These are phyloP conservation scores for Trogon melanurus DNA, from an alignment of 2,113 vertebrate genomes.

Conservation along the genomic window DNA sequence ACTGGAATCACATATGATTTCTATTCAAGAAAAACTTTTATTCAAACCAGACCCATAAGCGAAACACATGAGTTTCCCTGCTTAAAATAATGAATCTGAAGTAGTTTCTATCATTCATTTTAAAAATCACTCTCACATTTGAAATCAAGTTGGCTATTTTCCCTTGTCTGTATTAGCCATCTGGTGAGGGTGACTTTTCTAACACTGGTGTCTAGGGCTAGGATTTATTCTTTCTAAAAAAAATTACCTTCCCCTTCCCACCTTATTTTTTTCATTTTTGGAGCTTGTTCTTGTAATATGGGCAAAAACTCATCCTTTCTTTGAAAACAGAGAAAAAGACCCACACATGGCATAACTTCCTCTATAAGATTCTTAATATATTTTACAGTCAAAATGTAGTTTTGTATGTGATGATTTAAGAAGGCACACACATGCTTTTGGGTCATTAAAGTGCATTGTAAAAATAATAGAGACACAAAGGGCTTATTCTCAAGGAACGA, in stretches of 20 bases:
- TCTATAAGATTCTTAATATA: constrained; percentile 67
- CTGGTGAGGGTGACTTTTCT: constrained; percentile 68
- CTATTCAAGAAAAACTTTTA: constrained; percentile 80
- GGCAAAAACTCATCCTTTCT: constrained; percentile 33
- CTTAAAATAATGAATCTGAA: constrained; percentile 78
- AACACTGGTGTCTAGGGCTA: constrained; percentile 41
- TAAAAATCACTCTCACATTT: constrained; percentile 77
- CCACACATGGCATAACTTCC: constrained; percentile 60
- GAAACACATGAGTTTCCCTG: constrained; percentile 74
- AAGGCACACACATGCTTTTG: constrained; percentile 57
- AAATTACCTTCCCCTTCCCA: constrained; percentile 19
- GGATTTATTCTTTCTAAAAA: constrained; percentile 20
- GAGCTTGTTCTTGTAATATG: constrained; percentile 44
- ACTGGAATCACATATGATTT: constrained; percentile 82
- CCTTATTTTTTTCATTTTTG: constrained; percentile 50
- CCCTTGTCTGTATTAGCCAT: constrained; percentile 71
- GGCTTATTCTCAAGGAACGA: constrained; percentile 46
- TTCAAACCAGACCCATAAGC: constrained; percentile 80
- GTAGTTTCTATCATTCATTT: constrained; percentile 79
- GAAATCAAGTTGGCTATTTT: constrained; percentile 76
- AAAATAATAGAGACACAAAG: constrained; percentile 69
- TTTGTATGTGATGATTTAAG: constrained; percentile 56
- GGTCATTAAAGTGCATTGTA: constrained; percentile 56
- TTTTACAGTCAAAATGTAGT: constrained; percentile 70
- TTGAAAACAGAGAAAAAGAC: constrained; percentile 45